Conservation (phyloP, 2,113 vertebrate species). For the Sphaerodactylus townsendi region DNA sequence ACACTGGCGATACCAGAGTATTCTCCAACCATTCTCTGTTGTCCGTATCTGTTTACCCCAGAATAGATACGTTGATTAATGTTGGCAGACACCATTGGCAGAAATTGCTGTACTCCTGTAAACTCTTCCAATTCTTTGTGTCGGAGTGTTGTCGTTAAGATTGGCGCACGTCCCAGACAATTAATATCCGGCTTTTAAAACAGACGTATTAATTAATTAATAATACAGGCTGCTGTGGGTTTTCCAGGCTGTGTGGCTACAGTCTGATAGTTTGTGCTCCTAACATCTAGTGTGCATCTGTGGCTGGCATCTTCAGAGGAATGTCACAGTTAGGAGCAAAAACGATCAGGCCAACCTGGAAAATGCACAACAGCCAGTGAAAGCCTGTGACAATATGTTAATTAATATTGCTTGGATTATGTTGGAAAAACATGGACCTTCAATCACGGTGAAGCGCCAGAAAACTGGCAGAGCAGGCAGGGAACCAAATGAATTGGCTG, state of each 20-base stretch:
- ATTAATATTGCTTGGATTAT: slow-evolving; percentile 1
- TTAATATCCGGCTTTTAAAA: slow-evolving; percentile 34
- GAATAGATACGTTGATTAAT: slow-evolving; percentile 80
- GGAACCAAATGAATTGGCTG: neutral
- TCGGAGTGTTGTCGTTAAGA: slow-evolving; percentile 61
- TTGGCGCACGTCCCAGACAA: slow-evolving; percentile 52
- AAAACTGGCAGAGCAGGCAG: too few relatives aligned
- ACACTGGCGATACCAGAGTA: slow-evolving; percentile 81
- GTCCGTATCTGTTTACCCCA: slow-evolving; percentile 78
- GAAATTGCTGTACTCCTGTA: slow-evolving; percentile 56
- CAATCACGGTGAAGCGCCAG: slow-evolving; percentile 21
- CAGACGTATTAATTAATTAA: too few relatives aligned
- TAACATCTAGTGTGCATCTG: too few relatives aligned
- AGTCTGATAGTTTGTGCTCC: too few relatives aligned
- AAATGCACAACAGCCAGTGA: too few relatives aligned
- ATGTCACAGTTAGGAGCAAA: too few relatives aligned
- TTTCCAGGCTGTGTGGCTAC: too few relatives aligned
- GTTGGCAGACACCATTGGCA: slow-evolving; percentile 68
- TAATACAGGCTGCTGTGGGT: too few relatives aligned
- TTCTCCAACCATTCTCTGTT: slow-evolving; percentile 61
- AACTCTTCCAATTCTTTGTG: slow-evolving; percentile 49
- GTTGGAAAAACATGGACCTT: slow-evolving; percentile 13
- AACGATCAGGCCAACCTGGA: too few relatives aligned
- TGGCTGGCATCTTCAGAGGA: too few relatives aligned
- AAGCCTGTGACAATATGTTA: too few relatives aligned